Base-by-base conservation (phyloP, 2,113 vertebrate genomes). In the Misgurnus anguillicaudatus region DNA sequence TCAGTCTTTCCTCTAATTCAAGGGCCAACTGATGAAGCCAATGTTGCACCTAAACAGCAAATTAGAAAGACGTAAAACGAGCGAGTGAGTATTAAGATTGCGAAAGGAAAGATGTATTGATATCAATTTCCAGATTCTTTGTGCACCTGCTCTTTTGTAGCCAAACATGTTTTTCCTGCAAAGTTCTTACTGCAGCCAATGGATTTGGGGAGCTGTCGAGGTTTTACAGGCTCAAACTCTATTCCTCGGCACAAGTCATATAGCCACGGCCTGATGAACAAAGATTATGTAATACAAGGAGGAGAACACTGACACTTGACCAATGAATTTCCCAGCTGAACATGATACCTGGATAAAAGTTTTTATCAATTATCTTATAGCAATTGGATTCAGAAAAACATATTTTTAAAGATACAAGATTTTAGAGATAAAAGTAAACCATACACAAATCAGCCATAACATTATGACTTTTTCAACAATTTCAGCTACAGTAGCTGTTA, bases 171-270 rank as follows among this genome's bases (percentile, higher is more conserved):
- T 78, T 87, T 96, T 72, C 97, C 97, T 16, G 91, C 91, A 77
- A 99, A 99, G 85, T 95, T 98, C 88, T 99, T 99, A 89, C 98
- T 95, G 87, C 97, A 99, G 82, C 97, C 96, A 66, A 98, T 95
- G 51, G 96, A 97, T 88, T 94, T 97, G 0, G 96, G 94, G 75
- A 99, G 88, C 76, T 96, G 92, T 39, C 97, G 92, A 62, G 97
- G 94, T 89, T 94, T 98, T 55, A 99, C 96, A 4, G 96, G 93
- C 82, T 99, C 98, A 38, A 96, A 96, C 66, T 99, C 98, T 64
- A 98, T 92, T 69, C 98, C 98, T 75, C 97, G 93, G 82, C 97
- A 98, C 87, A 99, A 85, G 82, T 95, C 93, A 68, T 94, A 95
- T 0, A 99, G 91, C 98, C 98, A 99, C 73, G 84, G 94, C 87